Evolutionary conservation across 2,113 vertebrate species (phyloP).

Genomic region (Epinephelus moara): DNA sequence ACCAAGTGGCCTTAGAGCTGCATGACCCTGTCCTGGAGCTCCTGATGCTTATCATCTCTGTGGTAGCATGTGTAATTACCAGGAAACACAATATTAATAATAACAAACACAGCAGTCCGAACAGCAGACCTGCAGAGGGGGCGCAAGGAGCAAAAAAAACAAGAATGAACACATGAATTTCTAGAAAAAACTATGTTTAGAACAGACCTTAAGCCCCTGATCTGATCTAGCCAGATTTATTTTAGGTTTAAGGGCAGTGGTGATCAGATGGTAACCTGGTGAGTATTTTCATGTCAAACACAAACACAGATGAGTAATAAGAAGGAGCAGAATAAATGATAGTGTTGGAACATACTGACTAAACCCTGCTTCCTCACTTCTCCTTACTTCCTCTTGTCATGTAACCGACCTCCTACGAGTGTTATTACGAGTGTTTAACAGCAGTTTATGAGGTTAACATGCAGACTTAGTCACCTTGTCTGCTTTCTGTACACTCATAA

Average conservation of each 20-base stretch:
- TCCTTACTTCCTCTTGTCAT: conserved; percentile 1
- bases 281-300: conserved; percentile 7
- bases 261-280: conserved; percentile 1
- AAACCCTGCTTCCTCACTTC: conserved; percentile 1
- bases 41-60: conserved; percentile 1
- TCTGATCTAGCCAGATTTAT: conserved; percentile 5
- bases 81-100: conserved; percentile 22
- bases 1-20: background rate
- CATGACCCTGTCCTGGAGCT: background rate
- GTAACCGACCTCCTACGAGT: background rate
- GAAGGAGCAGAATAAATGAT: conserved; percentile 24
- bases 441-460: conserved; percentile 22
- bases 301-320: conserved; percentile 37
- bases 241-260: background rate
- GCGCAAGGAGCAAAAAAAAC: background rate
- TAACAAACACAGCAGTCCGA: conserved; percentile 1
- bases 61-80: conserved; percentile 21
- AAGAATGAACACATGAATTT: background rate
- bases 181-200: background rate
- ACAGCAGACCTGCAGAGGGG: background rate
- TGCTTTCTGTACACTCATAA: conserved; percentile 12
- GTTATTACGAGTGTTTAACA: conserved; percentile 28
- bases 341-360: conserved; percentile 15
- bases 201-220: background rate
- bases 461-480: conserved; percentile 15